Base-by-base conservation (phyloP, 2,113 vertebrate species). In the Hylia prasina region DNA sequence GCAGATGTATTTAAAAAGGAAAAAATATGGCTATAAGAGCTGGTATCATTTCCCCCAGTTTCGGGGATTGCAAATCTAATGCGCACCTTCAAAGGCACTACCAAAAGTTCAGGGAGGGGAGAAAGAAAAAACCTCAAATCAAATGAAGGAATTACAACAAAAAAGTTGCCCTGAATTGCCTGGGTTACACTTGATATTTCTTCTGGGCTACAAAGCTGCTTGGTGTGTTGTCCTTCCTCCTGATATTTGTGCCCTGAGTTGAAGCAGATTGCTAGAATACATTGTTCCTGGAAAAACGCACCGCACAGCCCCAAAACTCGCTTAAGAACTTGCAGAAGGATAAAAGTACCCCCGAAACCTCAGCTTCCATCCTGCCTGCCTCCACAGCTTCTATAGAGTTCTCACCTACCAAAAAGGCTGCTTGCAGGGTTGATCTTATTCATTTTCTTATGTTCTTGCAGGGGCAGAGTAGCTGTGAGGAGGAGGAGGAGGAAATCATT, bases 261-360 rank as follows among this genome's bases (percentile, higher is more conserved):
- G 70, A 77, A 94, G 54, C 53, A 70, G 82, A 93, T 94, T 96
- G 82, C 89, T 96, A 11, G 73, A 91, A 83, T 92, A 95, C 60
- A 77, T 95, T 97, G 87, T 97, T 96, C 80, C 53, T 95, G 72
- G 92, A 90, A 97, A 93, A 97, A 95, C 13, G 51, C 58, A 66
- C 45, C 9, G 53, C 63, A 24, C 56, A 45, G 31, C 69, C 81
- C 82, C 61, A 11, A 71, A 95, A 94, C 86, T 81, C n/a, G 4
- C 64, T 79, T 51, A 31, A 23, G 58, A 96, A 97, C 94, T 98
- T 97, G 81, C 53, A 79, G 40, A 53, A 44, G 58, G 58, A 20
- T 45, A 6, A 20, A 89, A 78, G 80, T 70, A 69, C 3, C 28
- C 57, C 39, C 33, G 24, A 51, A 39, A 70, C 45, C 82, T 64